These are phyloP conservation scores for Nemotelus pantherinus DNA, from an alignment of 2,888 invertebrate genomes.

Conservation along the genomic window DNA sequence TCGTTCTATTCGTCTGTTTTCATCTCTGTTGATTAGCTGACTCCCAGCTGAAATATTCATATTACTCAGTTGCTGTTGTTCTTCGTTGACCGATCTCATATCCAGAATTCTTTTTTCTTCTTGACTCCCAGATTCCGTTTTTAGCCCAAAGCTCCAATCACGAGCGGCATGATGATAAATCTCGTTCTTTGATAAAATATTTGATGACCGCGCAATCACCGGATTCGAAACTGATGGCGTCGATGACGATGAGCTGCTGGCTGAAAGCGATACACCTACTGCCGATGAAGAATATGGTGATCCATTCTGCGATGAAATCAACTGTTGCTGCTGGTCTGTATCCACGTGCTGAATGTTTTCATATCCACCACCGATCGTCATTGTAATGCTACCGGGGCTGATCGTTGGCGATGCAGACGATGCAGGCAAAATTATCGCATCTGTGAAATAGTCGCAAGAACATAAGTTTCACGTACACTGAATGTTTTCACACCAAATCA, in stretches of 20 bases:
- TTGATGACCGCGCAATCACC: neutral
- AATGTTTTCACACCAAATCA: conserved; percentile 9
- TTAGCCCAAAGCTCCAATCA: conserved; percentile 63
- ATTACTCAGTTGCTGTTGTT: conserved; percentile 3
- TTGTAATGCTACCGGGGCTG: conserved; percentile 27
- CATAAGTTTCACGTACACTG: conserved; percentile 1
- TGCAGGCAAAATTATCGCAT: conserved; percentile 31
- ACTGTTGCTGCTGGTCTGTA: conserved; percentile 33
- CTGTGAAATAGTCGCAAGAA: conserved; percentile 4
- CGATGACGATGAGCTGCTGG: conserved; percentile 17
- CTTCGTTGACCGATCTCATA: neutral
- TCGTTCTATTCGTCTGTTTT: neutral
- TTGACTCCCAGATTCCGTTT: conserved; percentile 44
- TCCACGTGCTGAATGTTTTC: conserved; percentile 21
- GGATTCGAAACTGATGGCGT: neutral
- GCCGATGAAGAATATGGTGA: conserved; percentile 5
- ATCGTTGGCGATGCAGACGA: conserved; percentile 18
- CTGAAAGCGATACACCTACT: conserved; percentile 10
- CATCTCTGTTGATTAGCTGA: neutral
- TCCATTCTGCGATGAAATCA: neutral
- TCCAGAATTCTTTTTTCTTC: neutral
- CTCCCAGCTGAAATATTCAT: neutral
- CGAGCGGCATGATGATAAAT: conserved; percentile 63
- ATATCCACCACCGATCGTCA: neutral
- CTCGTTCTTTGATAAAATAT: conserved; percentile 51